Evolutionary conservation across 2,113 vertebrate species (phyloP).

Genomic region (Dendropsophus ebraccatus): DNA sequence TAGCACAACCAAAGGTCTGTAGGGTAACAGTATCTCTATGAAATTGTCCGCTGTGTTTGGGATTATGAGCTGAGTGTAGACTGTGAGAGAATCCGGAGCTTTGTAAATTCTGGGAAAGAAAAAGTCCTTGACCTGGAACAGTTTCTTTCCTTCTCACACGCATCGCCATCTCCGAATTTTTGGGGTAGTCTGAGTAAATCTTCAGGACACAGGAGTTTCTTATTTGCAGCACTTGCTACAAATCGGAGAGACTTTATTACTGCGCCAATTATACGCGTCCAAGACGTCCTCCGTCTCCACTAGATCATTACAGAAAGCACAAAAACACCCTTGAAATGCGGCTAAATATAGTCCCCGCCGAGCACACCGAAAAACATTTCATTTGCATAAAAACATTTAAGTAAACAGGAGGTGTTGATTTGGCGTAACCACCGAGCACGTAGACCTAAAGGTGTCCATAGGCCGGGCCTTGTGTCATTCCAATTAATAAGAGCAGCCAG

Average conservation of each 20-base stretch:
- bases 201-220: background rate
- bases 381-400: slow-evolving; percentile 53
- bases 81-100: background rate
- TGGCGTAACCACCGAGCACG: slow-evolving; percentile 21
- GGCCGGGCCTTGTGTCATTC: slow-evolving; percentile 23
- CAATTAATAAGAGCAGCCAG: background rate
- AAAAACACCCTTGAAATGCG: background rate
- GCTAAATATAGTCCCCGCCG: slow-evolving; percentile 34
- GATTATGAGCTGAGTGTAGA: background rate
- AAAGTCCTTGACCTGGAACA: background rate
- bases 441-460: slow-evolving; percentile 19
- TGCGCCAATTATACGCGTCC: background rate
- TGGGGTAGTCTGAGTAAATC: background rate
- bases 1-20: no score
- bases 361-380: slow-evolving; percentile 34
- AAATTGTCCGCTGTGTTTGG: background rate
- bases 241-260: slow-evolving; percentile 7
- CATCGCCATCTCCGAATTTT: background rate
- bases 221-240: background rate
- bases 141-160: background rate
- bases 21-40: no score
- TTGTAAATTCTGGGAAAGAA: background rate
- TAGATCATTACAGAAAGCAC: background rate
- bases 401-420: slow-evolving; percentile 48
- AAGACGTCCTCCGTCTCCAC: background rate